Percentiles rank a stretch among this genome's conserved stretches.
These are phyloP conservation scores for Enteromius anoplus DNA, from an alignment of 2,797 vertebrate genomes.

Conservation along the genomic window DNA sequence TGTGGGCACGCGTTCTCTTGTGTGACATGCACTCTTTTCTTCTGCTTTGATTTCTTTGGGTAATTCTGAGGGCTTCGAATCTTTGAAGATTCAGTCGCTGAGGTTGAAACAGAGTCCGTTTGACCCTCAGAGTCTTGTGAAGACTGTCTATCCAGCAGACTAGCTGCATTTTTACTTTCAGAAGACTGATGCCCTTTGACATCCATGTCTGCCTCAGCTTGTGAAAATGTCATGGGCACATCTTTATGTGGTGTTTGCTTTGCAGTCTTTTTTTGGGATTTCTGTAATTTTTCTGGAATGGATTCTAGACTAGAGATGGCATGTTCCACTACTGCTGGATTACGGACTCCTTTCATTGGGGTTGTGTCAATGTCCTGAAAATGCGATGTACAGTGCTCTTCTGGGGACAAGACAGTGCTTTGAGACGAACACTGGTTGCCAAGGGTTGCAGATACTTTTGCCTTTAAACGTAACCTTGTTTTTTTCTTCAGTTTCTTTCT, in stretches of 20 bases:
- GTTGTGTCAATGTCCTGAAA: neutral
- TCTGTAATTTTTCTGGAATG: neutral
- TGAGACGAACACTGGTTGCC: neutral
- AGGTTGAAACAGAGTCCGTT: conserved; percentile 10
- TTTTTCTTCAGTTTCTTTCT: conserved; percentile 33
- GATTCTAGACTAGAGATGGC: neutral
- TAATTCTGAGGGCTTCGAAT: neutral
- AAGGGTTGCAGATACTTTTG: neutral
- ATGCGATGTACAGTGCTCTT: neutral
- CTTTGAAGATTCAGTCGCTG: neutral
- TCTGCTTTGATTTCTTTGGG: conserved; percentile 24
- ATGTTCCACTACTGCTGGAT: neutral
- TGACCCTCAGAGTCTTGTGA: neutral
- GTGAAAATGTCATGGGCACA: neutral
- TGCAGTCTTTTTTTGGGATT: neutral
- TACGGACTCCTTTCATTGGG: neutral
- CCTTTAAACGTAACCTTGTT: conserved; percentile 17
- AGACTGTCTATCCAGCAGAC: neutral
- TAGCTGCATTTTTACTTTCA: neutral
- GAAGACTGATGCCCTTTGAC: neutral
- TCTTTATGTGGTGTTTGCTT: neutral
- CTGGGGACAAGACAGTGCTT: neutral
- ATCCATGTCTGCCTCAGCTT: neutral
- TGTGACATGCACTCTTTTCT: conserved; percentile 13
- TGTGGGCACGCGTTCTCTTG: neutral